Percentiles rank a stretch among this genome's conserved stretches.
These are phyloP conservation scores for Xanthorhoe spadicearia DNA, from an alignment of 2,888 invertebrate species.

Conservation along the genomic window DNA sequence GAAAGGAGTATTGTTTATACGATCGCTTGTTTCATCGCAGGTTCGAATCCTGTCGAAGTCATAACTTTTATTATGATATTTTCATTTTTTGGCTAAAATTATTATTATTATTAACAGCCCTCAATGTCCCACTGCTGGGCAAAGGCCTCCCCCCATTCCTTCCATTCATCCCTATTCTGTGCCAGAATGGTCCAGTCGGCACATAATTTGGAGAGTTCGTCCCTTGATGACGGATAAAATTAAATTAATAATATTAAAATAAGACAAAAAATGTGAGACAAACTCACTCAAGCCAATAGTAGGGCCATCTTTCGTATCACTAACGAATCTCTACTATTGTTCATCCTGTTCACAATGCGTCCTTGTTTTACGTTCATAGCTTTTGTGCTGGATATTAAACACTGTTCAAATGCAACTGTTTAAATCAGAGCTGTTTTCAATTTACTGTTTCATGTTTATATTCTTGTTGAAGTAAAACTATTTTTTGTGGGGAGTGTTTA, in stretches of 20 bases:
- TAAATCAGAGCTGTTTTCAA: constrained; percentile 7
- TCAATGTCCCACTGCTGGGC: no score
- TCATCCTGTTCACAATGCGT: constrained; percentile 46
- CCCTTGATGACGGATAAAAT: no score
- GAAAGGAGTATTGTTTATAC: no score
- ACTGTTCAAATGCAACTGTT: constrained; percentile 12
- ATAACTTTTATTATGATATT: no score
- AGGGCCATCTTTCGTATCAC: constrained; percentile 51
- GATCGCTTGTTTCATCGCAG: no score
- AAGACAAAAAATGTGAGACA: not conserved
- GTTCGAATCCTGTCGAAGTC: no score
- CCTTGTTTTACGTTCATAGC: constrained; percentile 18
- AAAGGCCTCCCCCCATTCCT: no score
- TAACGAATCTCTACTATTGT: constrained; percentile 59
- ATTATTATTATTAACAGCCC: no score
- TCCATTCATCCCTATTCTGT: no score
- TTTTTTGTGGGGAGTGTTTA: not conserved
- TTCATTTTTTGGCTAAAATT: no score
- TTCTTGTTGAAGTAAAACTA: not conserved
- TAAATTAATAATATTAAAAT: not conserved
- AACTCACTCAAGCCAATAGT: constrained; percentile 30
- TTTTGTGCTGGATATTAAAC: constrained; percentile 27
- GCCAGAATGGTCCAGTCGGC: no score
- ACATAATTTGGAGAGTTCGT: no score
- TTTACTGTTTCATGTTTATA: not conserved